Evolutionary conservation across 2,888 invertebrate species (phyloP).

Genomic region (Girardia tigrina): DNA sequence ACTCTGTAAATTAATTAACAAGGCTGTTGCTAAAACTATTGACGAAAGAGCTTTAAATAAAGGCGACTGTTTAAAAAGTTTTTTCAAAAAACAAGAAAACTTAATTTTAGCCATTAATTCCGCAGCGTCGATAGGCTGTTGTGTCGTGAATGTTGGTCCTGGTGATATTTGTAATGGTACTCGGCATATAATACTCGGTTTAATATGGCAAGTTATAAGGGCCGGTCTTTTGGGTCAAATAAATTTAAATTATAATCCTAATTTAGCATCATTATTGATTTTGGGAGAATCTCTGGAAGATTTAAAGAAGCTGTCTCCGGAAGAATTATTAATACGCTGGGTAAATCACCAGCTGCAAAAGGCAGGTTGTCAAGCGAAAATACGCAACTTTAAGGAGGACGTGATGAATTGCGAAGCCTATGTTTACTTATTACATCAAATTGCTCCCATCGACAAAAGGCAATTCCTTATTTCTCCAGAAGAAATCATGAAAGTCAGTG

Average conservation of each 20-base stretch:
- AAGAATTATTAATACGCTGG: slow-evolving; percentile 71
- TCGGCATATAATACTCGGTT: slow-evolving; percentile 78
- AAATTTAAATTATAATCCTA: slow-evolving; percentile 83
- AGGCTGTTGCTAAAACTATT: slow-evolving; percentile 96
- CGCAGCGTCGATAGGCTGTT: slow-evolving; percentile 83
- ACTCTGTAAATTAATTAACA: slow-evolving; percentile 88
- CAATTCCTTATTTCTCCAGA: slow-evolving; percentile 52
- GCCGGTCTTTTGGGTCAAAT: slow-evolving; percentile 90
- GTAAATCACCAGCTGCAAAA: slow-evolving; percentile 83
- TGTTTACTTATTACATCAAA: slow-evolving; percentile 78
- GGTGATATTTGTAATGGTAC: slow-evolving; percentile 77
- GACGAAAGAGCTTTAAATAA: slow-evolving; percentile 96
- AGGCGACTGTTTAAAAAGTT: slow-evolving; percentile 68
- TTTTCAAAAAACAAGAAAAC: slow-evolving; percentile 67
- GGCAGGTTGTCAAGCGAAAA: slow-evolving; percentile 64
- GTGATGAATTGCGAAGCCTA: slow-evolving; percentile 92
- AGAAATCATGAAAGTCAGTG: slow-evolving; percentile 36
- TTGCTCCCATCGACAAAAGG: slow-evolving; percentile 71
- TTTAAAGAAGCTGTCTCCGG: slow-evolving; percentile 76
- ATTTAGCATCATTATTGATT: slow-evolving; percentile 70
- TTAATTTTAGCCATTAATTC: slow-evolving; percentile 65
- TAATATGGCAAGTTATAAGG: slow-evolving; percentile 91
- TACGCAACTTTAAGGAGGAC: slow-evolving; percentile 81
- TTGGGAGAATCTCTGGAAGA: slow-evolving; percentile 70
- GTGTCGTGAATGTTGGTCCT: slow-evolving; percentile 69